Base-by-base conservation (phyloP, 1,140 invertebrate genomes). In the Conus betulinus region DNA sequence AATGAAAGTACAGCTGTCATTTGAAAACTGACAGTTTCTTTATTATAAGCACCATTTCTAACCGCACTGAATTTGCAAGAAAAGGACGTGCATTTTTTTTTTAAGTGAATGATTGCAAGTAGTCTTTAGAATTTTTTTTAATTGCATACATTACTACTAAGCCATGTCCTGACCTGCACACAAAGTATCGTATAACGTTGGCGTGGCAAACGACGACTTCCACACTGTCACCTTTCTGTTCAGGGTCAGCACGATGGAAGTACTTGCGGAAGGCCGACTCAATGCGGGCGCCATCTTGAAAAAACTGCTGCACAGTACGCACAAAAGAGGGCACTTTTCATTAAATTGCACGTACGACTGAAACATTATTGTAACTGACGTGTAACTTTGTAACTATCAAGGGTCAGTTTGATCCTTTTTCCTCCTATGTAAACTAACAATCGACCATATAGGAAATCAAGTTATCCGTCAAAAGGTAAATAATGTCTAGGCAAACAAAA, bases 131-230 rank as follows among this genome's bases (percentile, higher is more conserved):
- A 39, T 1, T 1, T 39, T 39, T 39, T 39, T 39, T 39, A 39
- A 39, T 3, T 1, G 39, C 39, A 63, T 63, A 63, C 60, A 63
- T 63, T 71, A 71, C 67, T 17, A 71, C 20, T 60, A 60, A 11
- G n/a, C 17, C 20, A 55, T 23, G 7, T 76, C 67, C 90, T 90
- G 95, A 98, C 98, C 98, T 97, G 96, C 99, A 99, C 25, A 99
- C 97, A 96, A 99, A 99, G 95, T 99, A 99, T 88, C 99, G 96
- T 92, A 99, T 99, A 17, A 99, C 99, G 96, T 99, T 99, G 20
- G 98, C 99, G 96, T 99, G 99, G 91, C 99, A 99, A 8, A 99
- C 98, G 79, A 99, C 96, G 55, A 99, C 94, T 82, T 99, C 99
- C 94, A 98, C 99, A 10, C 97, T 97, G 94, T 99, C 98, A 88